Base-by-base conservation (phyloP, 2,797 vertebrate species). In the Graptemys geographica region DNA sequence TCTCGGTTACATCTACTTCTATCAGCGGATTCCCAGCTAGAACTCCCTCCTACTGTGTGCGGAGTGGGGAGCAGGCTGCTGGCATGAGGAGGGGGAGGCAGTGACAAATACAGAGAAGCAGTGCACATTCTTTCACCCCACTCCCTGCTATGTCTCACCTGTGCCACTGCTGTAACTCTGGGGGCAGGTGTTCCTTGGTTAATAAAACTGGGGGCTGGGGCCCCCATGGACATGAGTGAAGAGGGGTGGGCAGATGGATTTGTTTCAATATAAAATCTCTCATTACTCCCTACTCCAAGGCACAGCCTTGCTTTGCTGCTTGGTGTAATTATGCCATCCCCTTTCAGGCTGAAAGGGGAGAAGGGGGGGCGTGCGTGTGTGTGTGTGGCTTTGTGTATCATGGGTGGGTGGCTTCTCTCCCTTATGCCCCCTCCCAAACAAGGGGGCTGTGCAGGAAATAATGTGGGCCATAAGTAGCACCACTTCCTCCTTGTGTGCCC, bases 1-100 rank as follows among this genome's bases (percentile, higher is more conserved):
- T 98, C 98, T 99, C 98, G 99, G 99, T 90, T 99, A 99, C 98
- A 99, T 99, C 97, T 99, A 99, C 98, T 99, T 99, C 98, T 99
- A 99, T 97, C 98, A 99, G 97, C 98, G 99, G 97, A 98, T 99
- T 95, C 95, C 98, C 80, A 99, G 99, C 98, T 99, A 99, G 99
- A 98, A 96, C 86, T 53, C 57, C 85, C 81, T 90, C 84, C 74
- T 44, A 87, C 92, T 84, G 85, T 53, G 90, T 89, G 92, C 88
- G 87, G 65, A 55, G 83, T n/a, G 88, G 96, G 94, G 28, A 92
- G 86, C 1, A 86, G 91, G 94, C 90, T 92, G 62, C 59, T 91
- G 81, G 80, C 4, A 5, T n/a, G 11, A 31, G 78, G 79, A 79
- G 79, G 84, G 81, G 41, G n/a, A 12, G 21, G 31, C 81, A 74